Evolutionary conservation across 2,113 vertebrate genomes (phyloP).

Genomic region (Henicopernis longicauda): DNA sequence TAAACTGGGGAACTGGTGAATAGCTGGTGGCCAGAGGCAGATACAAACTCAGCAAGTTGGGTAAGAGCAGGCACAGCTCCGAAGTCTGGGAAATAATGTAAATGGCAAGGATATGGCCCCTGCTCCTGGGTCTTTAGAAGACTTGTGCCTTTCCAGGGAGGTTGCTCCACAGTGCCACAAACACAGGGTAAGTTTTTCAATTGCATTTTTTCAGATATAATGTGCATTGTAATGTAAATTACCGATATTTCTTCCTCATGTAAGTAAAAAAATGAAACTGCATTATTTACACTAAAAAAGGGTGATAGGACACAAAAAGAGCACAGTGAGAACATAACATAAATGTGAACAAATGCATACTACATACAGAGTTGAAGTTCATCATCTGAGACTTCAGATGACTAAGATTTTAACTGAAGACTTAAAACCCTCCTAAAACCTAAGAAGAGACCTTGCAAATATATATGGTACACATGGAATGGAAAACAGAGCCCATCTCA

Average conservation of each 20-base stretch:
- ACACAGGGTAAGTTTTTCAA: neutral
- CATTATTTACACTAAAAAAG: neutral
- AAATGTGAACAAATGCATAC: neutral
- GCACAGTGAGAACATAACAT: neutral
- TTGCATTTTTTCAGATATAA: neutral
- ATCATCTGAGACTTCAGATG: neutral
- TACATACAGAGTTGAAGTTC: rapidly evolving
- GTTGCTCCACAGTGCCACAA: neutral
- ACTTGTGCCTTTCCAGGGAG: neutral
- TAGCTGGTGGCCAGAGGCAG: neutral
- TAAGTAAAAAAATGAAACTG: neutral
- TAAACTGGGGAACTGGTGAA: neutral
- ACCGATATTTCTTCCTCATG: neutral
- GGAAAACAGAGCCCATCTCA: neutral
- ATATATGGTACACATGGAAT: neutral
- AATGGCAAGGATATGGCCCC: neutral
- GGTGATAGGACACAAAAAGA: neutral
- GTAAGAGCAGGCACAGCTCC: neutral
- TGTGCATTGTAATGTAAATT: neutral
- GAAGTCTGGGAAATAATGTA: neutral
- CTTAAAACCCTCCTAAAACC: neutral
- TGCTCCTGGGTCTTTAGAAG: neutral
- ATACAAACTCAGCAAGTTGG: neutral
- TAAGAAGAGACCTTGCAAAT: neutral
- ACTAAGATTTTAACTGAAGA: neutral